Evolutionary conservation across 2,888 invertebrate species (phyloP).

Genomic region (Hyposoter dolosus): DNA sequence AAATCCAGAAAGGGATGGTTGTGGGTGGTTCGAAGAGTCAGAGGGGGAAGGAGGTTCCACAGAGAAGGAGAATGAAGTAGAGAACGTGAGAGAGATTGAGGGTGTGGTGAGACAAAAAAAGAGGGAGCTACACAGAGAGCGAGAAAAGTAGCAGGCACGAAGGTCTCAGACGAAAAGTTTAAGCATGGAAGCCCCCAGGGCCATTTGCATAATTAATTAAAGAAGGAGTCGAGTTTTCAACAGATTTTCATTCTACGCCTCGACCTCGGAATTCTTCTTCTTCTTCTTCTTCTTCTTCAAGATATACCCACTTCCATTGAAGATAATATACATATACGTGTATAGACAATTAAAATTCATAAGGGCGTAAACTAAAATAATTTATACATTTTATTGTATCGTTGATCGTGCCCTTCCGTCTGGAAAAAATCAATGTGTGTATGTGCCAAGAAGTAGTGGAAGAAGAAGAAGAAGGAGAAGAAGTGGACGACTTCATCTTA

Average conservation of each 20-base stretch:
- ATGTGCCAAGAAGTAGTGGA: not conserved
- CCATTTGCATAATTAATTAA: slow-evolving; percentile 83
- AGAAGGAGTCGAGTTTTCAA: slow-evolving; percentile 82
- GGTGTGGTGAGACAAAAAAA: slow-evolving; percentile 20
- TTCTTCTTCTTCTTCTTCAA: slow-evolving; percentile 35
- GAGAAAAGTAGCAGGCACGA: slow-evolving; percentile 69
- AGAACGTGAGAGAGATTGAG: slow-evolving; percentile 41
- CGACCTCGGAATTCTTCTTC: slow-evolving; percentile 68
- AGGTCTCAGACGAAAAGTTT: slow-evolving; percentile 81
- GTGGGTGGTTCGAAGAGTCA: slow-evolving; percentile 17
- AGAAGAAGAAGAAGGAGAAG: not conserved
- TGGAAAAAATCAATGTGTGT: not conserved
- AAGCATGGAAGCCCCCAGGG: slow-evolving; percentile 80
- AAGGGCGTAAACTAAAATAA: not conserved
- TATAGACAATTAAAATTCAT: not conserved
- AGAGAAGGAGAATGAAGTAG: slow-evolving; percentile 37
- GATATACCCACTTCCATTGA: slow-evolving; percentile 46
- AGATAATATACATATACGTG: slow-evolving; percentile 17
- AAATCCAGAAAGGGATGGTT: slow-evolving; percentile 56
- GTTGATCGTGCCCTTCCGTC: not conserved
- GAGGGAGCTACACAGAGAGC: slow-evolving; percentile 43
- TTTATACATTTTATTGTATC: slow-evolving; percentile 6
- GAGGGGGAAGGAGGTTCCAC: slow-evolving; percentile 2
- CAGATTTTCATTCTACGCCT: slow-evolving; percentile 79
- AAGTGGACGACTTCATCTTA: not conserved